These are phyloP conservation scores for Lordiphosa fenestrarum DNA, from an alignment of 2,888 invertebrate species.

Conservation along the genomic window DNA sequence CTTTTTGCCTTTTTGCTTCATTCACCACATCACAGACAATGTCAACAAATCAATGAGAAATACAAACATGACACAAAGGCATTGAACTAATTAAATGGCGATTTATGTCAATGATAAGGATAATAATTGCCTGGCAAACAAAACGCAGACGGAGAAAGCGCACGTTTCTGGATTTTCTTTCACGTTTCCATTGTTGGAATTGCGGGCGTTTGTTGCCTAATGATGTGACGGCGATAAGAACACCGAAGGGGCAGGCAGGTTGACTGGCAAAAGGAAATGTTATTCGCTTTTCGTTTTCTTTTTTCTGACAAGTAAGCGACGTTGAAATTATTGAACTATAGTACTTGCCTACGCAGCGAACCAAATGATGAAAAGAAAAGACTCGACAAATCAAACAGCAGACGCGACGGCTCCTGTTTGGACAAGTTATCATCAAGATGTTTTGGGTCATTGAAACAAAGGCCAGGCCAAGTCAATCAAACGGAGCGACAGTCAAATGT, in stretches of 20 bases:
- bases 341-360: constrained; percentile 51
- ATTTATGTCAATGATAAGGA: constrained; percentile 76
- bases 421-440: constrained; percentile 70
- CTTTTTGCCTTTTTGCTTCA: constrained; percentile 10
- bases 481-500: constrained; percentile 46
- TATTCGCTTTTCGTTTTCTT: constrained; percentile 3
- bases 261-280: constrained; percentile 17
- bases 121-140: constrained; percentile 71
- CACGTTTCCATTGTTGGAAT: constrained; percentile 18
- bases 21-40: constrained; percentile 25
- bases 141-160: constrained; percentile 42
- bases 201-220: constrained; percentile 43
- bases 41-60: constrained; percentile 72
- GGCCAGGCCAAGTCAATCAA: constrained; percentile 67
- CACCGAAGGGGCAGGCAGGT: constrained; percentile 46
- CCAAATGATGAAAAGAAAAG: constrained; percentile 51
- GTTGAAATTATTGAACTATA: constrained; percentile 63
- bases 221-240: constrained; percentile 58
- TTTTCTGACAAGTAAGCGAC: constrained; percentile 64
- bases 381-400: constrained; percentile 47
- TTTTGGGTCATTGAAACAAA: constrained; percentile 71
- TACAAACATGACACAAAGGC: constrained; percentile 53
- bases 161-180: constrained; percentile 35
- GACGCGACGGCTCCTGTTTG: constrained; percentile 35
- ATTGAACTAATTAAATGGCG: constrained; percentile 73